phyloP scores from a whole-genome alignment of 2,888 invertebrate genomes.

The Tiphia femorata region DNA sequence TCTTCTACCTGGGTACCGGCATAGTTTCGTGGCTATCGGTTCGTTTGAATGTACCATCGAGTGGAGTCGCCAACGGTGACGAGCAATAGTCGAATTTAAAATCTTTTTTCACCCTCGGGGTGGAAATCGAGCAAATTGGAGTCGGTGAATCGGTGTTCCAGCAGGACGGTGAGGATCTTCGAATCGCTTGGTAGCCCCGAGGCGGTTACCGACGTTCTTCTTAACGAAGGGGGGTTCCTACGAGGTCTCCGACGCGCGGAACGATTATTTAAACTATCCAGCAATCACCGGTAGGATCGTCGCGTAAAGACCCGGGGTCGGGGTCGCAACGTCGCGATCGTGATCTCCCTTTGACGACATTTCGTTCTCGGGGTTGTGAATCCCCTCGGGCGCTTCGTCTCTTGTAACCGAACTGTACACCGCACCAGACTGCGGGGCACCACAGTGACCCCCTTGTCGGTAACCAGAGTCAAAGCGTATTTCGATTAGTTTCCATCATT shows the following conservation, averaged over 20 bases:
- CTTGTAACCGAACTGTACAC: conserved; percentile 25
- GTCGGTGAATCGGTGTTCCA: too few relatives aligned
- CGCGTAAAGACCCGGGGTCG: conserved; percentile 25
- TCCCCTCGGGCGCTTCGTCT: conserved; percentile 37
- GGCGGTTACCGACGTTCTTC: conserved; percentile 47
- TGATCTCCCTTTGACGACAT: conserved; percentile 42
- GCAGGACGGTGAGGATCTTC: background rate
- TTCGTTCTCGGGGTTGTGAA: conserved; percentile 41
- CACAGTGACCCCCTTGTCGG: conserved; percentile 19
- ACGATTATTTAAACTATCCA: conserved; percentile 52
- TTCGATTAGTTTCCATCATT: conserved; percentile 42
- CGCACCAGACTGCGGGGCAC: conserved; percentile 25
- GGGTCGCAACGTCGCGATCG: conserved; percentile 13
- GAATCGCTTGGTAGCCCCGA: conserved; percentile 1
- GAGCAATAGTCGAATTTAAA: too few relatives aligned
- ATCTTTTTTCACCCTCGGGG: too few relatives aligned
- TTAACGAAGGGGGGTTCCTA: conserved; percentile 51
- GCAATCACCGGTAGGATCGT: conserved; percentile 39
- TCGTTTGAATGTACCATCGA: too few relatives aligned
- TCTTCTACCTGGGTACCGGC: too few relatives aligned
- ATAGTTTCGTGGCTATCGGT: too few relatives aligned
- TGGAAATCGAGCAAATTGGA: too few relatives aligned
- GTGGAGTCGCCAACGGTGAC: too few relatives aligned
- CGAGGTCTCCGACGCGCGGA: conserved; percentile 20
- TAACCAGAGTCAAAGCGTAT: conserved; percentile 29